Conservation (phyloP, 2,113 vertebrate genomes). For the mouse (Mus musculus) region DNA sequence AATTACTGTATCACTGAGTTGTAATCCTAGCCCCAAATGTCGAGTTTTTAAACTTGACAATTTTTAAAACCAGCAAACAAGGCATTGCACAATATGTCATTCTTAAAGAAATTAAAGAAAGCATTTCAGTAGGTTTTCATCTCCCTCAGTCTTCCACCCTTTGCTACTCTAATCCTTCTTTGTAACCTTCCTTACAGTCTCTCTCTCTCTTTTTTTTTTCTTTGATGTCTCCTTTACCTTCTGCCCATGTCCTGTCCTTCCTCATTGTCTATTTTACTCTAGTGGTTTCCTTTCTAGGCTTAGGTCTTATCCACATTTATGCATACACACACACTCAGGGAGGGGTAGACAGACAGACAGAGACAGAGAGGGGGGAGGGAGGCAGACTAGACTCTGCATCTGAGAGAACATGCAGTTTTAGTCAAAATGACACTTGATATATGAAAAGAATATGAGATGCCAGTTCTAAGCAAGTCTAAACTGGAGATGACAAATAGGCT, state of each 20-base stretch:
- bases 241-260: background rate
- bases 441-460: conserved; percentile 44
- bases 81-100: background rate
- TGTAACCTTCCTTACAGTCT: background rate
- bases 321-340: background rate
- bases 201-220: background rate
- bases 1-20: background rate
- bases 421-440: conserved; percentile 29
- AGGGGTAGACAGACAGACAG: no score
- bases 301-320: background rate
- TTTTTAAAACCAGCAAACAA: background rate
- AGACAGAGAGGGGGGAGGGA: background rate
- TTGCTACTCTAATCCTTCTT: background rate
- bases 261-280: background rate
- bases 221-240: background rate
- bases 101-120: background rate
- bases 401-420: background rate
- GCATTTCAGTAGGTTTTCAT: background rate
- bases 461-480: conserved; percentile 40
- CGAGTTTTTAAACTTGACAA: background rate
- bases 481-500: background rate
- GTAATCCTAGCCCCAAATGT: background rate
- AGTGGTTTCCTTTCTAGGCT: background rate
- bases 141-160: no score
- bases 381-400: background rate